A percentile compares a stretch with the other conserved stretches of the same genome.
phyloP scores from a whole-genome alignment of 37 sponge, comb jelly and placozoan species.

The Haliclona indistincta region DNA sequence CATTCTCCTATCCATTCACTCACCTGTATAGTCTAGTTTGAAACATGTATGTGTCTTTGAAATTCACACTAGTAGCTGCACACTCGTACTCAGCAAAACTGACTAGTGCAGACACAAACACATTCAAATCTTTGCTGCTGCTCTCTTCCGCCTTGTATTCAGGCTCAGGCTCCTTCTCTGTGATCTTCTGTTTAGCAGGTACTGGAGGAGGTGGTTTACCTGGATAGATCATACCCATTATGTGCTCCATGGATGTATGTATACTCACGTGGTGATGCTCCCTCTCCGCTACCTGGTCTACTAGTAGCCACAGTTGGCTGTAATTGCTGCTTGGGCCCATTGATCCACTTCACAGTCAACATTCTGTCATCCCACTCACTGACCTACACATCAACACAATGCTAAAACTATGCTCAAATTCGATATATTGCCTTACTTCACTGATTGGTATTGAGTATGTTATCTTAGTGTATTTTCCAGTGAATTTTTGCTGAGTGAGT shows the following conservation, averaged over 20 bases:
- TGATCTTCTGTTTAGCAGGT: constrained; percentile 52
- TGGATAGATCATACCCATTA: too few species aligned
- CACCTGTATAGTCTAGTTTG: constrained; percentile 85
- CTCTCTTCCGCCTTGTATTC: constrained; percentile 65
- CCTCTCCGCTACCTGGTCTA: constrained; percentile 5
- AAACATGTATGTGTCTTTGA: constrained; percentile 93
- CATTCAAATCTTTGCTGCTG: constrained; percentile 64
- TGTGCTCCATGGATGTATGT: neutral
- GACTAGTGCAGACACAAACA: constrained; percentile 63
- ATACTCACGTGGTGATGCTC: neutral
- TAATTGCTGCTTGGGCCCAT: constrained; percentile 14
- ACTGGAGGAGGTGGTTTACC: constrained; percentile 14
- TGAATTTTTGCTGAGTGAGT: constrained; percentile 28
- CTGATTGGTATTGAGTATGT: constrained; percentile 54
- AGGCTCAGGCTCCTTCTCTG: constrained; percentile 93
- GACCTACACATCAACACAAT: constrained; percentile 31
- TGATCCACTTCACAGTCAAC: constrained; percentile 88
- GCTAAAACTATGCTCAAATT: neutral
- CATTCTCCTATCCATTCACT: neutral
- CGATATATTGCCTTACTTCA: constrained; percentile 21
- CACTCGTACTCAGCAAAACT: constrained; percentile 78
- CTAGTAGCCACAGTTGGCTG: neutral
- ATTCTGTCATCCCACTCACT: constrained; percentile 97
- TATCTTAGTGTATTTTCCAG: constrained; percentile 72
- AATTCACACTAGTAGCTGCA: constrained; percentile 58